A percentile compares a stretch with the other conserved stretches of the same genome.
phyloP scores from a whole-genome alignment of 2,888 invertebrate genomes.

The Eucera pruinosa region DNA sequence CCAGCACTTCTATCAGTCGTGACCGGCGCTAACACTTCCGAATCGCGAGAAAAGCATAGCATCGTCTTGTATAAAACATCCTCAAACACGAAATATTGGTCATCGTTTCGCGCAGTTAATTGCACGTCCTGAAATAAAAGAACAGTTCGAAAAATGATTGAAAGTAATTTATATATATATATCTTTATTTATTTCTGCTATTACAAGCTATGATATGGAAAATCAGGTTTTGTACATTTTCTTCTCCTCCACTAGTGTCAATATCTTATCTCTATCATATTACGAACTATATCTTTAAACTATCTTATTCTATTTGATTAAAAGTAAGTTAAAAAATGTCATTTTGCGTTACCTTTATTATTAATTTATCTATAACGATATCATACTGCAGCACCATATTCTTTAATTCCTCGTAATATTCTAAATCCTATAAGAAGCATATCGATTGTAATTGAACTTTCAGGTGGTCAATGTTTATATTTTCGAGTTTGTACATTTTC shows the following conservation, averaged over 20 bases:
- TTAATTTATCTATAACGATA: conserved; percentile 96
- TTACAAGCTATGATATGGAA: no score
- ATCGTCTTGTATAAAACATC: conserved; percentile 97
- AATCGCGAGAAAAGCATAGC: conserved; percentile 96
- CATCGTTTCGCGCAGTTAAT: conserved; percentile 97
- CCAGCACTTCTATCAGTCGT: conserved; percentile 85
- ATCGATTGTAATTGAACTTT: neutral
- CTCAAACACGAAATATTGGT: conserved; percentile 99
- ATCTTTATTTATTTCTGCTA: no score
- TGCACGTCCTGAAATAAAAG: conserved; percentile 90
- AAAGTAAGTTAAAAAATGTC: no score
- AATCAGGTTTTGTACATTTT: no score
- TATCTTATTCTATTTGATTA: no score
- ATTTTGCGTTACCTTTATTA: conserved; percentile 89
- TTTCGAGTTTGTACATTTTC: conserved; percentile 85
- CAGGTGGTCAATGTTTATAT: neutral
- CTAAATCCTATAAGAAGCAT: conserved; percentile 85
- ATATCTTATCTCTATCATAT: no score
- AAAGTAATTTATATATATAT: no score
- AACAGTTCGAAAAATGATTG: neutral
- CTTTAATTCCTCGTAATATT: conserved; percentile 92
- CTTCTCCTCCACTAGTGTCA: no score
- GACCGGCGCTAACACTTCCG: conserved; percentile 90
- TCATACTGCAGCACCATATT: conserved; percentile 94
- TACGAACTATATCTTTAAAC: no score